Base-by-base conservation (phyloP, 2,113 vertebrate genomes). In the Crypturellus undulatus region DNA sequence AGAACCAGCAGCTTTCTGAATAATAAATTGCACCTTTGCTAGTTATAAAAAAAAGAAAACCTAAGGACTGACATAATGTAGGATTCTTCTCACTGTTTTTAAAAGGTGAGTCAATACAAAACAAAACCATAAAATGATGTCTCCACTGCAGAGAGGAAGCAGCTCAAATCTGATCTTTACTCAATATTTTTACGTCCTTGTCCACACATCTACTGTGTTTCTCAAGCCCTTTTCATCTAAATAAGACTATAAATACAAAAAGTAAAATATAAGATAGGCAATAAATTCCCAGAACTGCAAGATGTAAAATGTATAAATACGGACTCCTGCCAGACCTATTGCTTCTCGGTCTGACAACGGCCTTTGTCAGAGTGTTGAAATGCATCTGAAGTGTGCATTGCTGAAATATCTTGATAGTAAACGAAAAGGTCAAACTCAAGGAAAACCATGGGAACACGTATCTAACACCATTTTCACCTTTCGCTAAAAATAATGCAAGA, bases 331-430 rank as follows among this genome's bases (percentile, higher is more conserved):
- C 90, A 92, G 86, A 86, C 16, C 63, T 82, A 58, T 49, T 92
- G 36, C 40, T 92, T 60, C 17, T 82, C n/a, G n/a, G 87, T 78
- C 85, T 80, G 56, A 80, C 4, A 65, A 26, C 1, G 70, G 43
- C 51, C 36, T 70, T 38, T 86, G 62, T 91, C 45, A 92, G 70
- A 47, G 89, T 82, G 77, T 11, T 92, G 89, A 96, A 15, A 5
- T 25, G 22, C 22, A 78, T 85, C 65, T 92, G 51, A 85, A 93
- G 90, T 38, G 63, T 1, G 17, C n/a, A 77, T 49, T 1, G 0
- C 79, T 94, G 40, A 87, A 95, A 77, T 9, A 79, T 56, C 77
- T 63, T 60, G 59, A 43, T 9, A 92, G 60, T 22, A 92, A 84
- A 79, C 75, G 34, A 43, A 78, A 70, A 92, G 69, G 60, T 79